phyloP scores from a whole-genome alignment of 2,888 invertebrate species.

The Sarcophaga variegata region DNA sequence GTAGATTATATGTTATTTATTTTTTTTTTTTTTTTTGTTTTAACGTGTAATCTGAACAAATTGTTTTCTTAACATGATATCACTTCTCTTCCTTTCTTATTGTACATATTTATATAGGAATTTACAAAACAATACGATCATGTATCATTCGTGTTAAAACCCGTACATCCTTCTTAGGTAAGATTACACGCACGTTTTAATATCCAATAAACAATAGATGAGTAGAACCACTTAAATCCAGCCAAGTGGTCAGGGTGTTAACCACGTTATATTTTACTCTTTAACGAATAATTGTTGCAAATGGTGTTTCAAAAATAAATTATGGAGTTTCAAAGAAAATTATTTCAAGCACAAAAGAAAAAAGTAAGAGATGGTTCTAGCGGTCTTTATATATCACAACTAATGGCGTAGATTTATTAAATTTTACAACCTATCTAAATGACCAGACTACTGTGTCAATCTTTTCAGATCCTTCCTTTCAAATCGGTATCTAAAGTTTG shows the following conservation, averaged over 20 bases:
- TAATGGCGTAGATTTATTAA: too few relatives aligned
- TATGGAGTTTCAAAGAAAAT: too few relatives aligned
- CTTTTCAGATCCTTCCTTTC: too few relatives aligned
- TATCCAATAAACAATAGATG: not conserved
- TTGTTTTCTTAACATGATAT: constrained; percentile 45
- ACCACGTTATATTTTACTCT: not conserved
- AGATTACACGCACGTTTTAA: constrained; percentile 22
- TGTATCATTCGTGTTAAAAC: constrained; percentile 20
- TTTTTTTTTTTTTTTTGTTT: not conserved
- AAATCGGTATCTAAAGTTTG: too few relatives aligned
- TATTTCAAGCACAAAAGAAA: too few relatives aligned
- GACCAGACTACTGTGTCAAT: too few relatives aligned
- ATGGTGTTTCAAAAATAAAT: too few relatives aligned
- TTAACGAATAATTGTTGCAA: too few relatives aligned
- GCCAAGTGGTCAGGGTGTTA: constrained; percentile 42
- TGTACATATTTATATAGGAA: not conserved
- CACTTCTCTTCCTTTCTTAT: constrained; percentile 13
- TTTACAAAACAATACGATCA: constrained; percentile 30
- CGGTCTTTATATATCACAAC: too few relatives aligned
- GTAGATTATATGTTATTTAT: constrained; percentile 13
- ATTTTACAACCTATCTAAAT: too few relatives aligned
- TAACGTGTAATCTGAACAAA: constrained; percentile 35
- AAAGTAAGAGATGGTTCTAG: too few relatives aligned
- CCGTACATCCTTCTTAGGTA: constrained; percentile 8
- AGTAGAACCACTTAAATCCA: constrained; percentile 24